Evolutionary conservation across 2,113 vertebrate genomes (phyloP), one percentile per base, ranked within the genome.

Genomic region (Melanerpes aurifrons): DNA sequence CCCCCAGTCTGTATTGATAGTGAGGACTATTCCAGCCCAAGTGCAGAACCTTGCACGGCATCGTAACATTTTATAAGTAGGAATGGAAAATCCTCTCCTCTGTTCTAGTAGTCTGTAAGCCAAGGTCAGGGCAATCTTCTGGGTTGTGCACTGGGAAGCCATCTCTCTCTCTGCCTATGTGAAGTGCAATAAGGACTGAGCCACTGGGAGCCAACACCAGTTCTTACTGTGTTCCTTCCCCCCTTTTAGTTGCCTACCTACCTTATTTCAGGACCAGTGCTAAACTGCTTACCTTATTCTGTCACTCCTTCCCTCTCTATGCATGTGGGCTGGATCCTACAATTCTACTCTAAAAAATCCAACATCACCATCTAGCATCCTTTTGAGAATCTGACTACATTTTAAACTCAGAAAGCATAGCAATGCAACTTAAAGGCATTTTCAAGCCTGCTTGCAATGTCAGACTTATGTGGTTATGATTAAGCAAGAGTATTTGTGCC

Each of bases 401-500:
- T 82, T 89, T 76, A 25, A 63, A 28, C 24, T 70, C 56, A 63
- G 28, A 82, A 47, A 53, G 28, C 16, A 29, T 13, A 88, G 28
- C 77, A 87, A 24, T 85, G 15, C n/a, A 62, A 62, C 10, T 72
- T 81, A 59, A 90, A 93, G 53, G 25, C 17, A 16, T 80, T 80
- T 77, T 59, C 68, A 83, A 85, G 28, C 22, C 28, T 71, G 47
- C 43, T 75, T 87, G 47, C 80, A 87, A 77, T 74, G 43, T 63
- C 78, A 70, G 43, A 67, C 18, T 82, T 3, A 2, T 3, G 16
- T 81, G 54, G 28, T 35, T 76, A 35, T 82, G 3, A 7, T 90
- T 90, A 91, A 80, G 57, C 12, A 15, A 43, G 29, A 74, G 15
- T 77, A 56, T 95, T 93, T 86, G 43, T 81, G 57, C 72, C 53